Evolutionary conservation across 1,140 invertebrate species (phyloP).

Genomic region (Drosophila serrata): DNA sequence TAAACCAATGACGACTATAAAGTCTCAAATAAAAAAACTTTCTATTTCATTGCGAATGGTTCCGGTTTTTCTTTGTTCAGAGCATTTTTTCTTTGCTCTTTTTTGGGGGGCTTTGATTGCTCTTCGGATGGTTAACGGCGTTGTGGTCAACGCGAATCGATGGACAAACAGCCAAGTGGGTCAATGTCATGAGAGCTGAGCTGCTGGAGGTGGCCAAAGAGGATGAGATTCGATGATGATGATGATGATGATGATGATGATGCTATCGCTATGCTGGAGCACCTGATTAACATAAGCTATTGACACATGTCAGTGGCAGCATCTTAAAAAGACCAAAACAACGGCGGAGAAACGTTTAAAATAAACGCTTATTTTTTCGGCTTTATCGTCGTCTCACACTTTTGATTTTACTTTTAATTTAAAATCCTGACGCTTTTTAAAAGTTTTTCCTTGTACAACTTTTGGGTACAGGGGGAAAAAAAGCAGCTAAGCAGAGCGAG

Average conservation of each 20-base stretch:
- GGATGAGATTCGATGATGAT: constrained; percentile 5
- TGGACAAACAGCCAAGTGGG: constrained; percentile 69
- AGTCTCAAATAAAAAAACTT: constrained; percentile 57
- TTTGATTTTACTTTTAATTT: constrained; percentile 58
- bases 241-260: constrained; percentile 16
- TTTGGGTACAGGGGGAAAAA: constrained; percentile 10
- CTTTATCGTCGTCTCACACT: not conserved
- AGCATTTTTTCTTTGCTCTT: constrained; percentile 8
- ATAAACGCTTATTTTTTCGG: not conserved
- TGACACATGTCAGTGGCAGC: constrained; percentile 42
- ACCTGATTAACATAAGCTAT: constrained; percentile 60
- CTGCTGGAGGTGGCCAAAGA: constrained; percentile 32
- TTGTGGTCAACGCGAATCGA: constrained; percentile 69
- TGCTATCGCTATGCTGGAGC: constrained; percentile 54
- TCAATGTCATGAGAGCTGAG: constrained; percentile 66
- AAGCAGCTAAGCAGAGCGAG: not conserved
- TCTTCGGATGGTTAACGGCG: constrained; percentile 44
- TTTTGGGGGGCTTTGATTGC: constrained; percentile 31
- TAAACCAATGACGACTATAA: constrained; percentile 18
- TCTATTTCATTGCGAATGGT: constrained; percentile 71
- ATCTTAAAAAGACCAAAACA: constrained; percentile 20
- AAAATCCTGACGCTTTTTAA: constrained; percentile 43
- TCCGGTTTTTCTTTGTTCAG: constrained; percentile 61
- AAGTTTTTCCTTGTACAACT: constrained; percentile 45
- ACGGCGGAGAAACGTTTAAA: not conserved